Conservation (phyloP, 1,140 invertebrate genomes). For the Drosophila chauvacae region DNA sequence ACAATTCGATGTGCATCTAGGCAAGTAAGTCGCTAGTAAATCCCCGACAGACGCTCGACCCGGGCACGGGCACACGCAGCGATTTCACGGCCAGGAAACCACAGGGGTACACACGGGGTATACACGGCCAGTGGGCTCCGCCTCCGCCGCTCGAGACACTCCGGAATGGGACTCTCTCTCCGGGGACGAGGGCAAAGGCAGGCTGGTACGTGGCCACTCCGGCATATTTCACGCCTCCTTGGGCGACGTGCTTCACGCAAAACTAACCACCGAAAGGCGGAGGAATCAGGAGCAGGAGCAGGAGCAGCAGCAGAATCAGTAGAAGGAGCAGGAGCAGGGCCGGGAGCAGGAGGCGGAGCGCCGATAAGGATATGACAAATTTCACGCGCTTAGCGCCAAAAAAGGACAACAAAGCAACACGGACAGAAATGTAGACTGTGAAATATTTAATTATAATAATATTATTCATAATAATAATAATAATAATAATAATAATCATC, state of each 20-base stretch:
- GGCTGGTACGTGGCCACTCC: conserved; percentile 34
- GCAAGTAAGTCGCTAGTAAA: conserved; percentile 47
- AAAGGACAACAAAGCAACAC: conserved; percentile 44
- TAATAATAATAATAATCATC: too few species aligned
- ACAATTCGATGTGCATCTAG: conserved; percentile 58
- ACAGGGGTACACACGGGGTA: conserved; percentile 6
- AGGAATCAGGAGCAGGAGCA: conserved; percentile 7
- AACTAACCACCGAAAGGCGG: conserved; percentile 62
- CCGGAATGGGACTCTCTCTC: neutral
- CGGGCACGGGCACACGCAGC: conserved; percentile 40
- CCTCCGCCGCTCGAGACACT: conserved; percentile 13
- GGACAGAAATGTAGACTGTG: neutral
- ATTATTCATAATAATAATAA: too few species aligned
- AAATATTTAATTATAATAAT: too few species aligned
- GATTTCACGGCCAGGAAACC: conserved; percentile 67
- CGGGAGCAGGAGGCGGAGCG: conserved; percentile 1
- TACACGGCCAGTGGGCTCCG: neutral
- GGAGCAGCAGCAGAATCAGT: neutral
- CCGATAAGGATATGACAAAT: conserved; percentile 81
- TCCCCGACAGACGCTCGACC: conserved; percentile 45
- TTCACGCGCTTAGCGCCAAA: conserved; percentile 58
- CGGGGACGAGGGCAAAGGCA: conserved; percentile 5
- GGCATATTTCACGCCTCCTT: conserved; percentile 76
- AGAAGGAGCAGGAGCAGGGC: neutral
- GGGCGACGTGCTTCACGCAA: conserved; percentile 37